phyloP scores from a whole-genome alignment of 1,140 invertebrate genomes.

The Ridgeia piscesae region DNA sequence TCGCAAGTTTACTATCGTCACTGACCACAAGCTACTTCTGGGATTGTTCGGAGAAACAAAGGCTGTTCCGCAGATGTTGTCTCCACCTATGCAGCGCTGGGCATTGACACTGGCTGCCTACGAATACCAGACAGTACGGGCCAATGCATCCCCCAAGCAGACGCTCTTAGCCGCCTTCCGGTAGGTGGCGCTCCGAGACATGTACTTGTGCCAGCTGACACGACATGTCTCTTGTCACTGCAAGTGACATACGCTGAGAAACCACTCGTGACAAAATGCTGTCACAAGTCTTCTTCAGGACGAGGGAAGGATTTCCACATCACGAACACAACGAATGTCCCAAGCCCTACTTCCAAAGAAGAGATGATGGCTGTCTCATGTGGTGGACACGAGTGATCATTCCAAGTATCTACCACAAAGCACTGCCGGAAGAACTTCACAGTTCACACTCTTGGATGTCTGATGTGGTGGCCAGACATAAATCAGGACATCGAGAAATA shows the following conservation, averaged over 20 bases:
- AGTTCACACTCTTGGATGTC: conserved; percentile 5
- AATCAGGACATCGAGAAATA: conserved; percentile 15
- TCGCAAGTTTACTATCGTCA: conserved; percentile 56
- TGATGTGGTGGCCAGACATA: conserved; percentile 23
- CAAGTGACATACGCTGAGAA: conserved; percentile 15
- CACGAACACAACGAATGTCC: background rate
- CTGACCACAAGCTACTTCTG: conserved; percentile 60
- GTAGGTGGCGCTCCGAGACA: background rate
- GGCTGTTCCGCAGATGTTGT: conserved; percentile 26
- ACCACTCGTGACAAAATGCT: background rate
- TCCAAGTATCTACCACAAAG: background rate
- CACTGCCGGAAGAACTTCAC: conserved; percentile 15
- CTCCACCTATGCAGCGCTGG: conserved; percentile 20
- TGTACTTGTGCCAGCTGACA: conserved; percentile 15
- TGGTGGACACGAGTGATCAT: conserved; percentile 13
- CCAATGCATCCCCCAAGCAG: background rate
- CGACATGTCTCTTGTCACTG: conserved; percentile 8
- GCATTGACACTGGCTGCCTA: conserved; percentile 18
- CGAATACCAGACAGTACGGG: conserved; percentile 8
- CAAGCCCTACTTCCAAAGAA: background rate
- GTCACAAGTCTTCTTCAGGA: background rate
- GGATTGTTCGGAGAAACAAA: conserved; percentile 49
- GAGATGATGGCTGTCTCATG: conserved; percentile 21
- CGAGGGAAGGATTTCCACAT: conserved; percentile 17
- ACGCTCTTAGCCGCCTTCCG: conserved; percentile 17